A percentile compares a stretch with the other conserved stretches of the same genome.
Evolutionary conservation across 30 jellyfish, hydroid and myxozoan species (phyloP).

Genomic region (Aurelia sp.): DNA sequence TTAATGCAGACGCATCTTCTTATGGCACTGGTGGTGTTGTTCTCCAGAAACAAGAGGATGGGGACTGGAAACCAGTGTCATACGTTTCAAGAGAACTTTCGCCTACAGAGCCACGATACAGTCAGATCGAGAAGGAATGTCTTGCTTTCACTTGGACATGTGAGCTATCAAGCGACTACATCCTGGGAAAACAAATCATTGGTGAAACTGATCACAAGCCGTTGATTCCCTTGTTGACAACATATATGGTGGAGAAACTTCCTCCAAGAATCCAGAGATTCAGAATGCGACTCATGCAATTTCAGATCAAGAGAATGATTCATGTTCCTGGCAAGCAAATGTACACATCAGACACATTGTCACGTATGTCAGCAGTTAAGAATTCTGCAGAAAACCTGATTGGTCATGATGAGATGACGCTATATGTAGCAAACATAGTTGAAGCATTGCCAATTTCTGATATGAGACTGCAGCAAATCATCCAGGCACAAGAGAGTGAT

Average conservation of each 20-base stretch:
- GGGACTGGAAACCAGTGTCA: slow-evolving; percentile 18
- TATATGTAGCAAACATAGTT: slow-evolving; percentile 4
- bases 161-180: slow-evolving; percentile 43
- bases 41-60: slow-evolving; percentile 64
- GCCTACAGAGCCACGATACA: slow-evolving; percentile 59
- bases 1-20: slow-evolving; percentile 1
- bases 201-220: too few species aligned
- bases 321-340: slow-evolving; percentile 66
- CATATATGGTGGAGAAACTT: too few species aligned
- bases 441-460: slow-evolving; percentile 48
- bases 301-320: slow-evolving; percentile 35
- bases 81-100: slow-evolving; percentile 56
- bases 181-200: too few species aligned
- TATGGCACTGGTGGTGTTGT: slow-evolving; percentile 38
- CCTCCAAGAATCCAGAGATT: slow-evolving; percentile 13
- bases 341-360: slow-evolving; percentile 73
- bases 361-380: slow-evolving; percentile 38
- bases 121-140: neutral
- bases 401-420: slow-evolving; percentile 39
- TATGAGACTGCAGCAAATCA: slow-evolving; percentile 49
- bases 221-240: too few species aligned
- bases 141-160: slow-evolving; percentile 19
- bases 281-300: slow-evolving; percentile 64
- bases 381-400: slow-evolving; percentile 46
- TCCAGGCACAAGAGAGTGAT: slow-evolving; percentile 46